phyloP scores from a whole-genome alignment of 2,888 invertebrate species.

The Caenorhabditis sp. region DNA sequence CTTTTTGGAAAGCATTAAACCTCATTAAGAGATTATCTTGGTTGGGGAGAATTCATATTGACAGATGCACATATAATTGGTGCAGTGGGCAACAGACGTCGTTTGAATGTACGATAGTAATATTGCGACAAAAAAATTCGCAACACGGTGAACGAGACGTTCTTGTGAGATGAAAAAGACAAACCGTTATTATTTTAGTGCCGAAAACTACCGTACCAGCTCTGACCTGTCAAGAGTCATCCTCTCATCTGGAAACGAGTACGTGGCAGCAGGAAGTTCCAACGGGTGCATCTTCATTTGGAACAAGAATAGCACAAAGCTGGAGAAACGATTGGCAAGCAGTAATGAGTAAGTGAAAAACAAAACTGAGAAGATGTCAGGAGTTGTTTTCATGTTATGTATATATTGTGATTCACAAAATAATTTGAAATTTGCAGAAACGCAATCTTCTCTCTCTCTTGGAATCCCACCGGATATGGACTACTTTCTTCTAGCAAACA shows the following conservation, averaged over 20 bases:
- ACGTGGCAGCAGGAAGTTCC: constrained; percentile 63
- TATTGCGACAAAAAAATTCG: too few relatives aligned
- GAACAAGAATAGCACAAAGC: constrained; percentile 63
- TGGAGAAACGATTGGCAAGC: constrained; percentile 59
- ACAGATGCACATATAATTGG: too few relatives aligned
- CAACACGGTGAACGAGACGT: too few relatives aligned
- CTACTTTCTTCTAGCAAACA: constrained; percentile 47
- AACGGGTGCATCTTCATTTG: constrained; percentile 65
- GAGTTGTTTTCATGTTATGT: too few relatives aligned
- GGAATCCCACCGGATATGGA: constrained; percentile 62
- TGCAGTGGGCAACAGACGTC: too few relatives aligned
- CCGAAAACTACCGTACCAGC: constrained; percentile 90
- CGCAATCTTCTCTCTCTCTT: constrained; percentile 54
- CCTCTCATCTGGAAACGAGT: constrained; percentile 72
- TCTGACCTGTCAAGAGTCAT: constrained; percentile 76
- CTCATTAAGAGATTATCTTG: too few relatives aligned
- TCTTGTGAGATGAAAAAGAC: neutral
- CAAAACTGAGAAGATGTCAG: neutral
- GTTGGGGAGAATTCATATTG: too few relatives aligned
- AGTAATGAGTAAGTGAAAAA: constrained; percentile 46
- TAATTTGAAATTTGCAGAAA: constrained; percentile 37
- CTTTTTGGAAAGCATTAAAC: too few relatives aligned
- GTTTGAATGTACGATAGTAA: too few relatives aligned
- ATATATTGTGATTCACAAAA: too few relatives aligned
- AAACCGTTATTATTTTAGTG: constrained; percentile 86